phyloP scores from a whole-genome alignment of 2,113 vertebrate species.

The Vanacampus margaritifer region DNA sequence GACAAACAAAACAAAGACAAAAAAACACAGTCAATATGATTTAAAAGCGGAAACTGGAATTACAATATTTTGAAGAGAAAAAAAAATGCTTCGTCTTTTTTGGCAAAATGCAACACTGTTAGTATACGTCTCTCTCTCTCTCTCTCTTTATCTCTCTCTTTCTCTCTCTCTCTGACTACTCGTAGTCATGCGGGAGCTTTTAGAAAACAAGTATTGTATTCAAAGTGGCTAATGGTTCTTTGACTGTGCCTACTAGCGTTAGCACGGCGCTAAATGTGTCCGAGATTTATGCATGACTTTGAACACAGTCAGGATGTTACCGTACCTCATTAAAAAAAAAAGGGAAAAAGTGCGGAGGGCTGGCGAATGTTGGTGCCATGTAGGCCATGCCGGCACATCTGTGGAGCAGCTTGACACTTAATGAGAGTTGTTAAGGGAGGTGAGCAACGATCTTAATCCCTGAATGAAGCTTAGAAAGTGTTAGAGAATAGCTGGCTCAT shows the following conservation, averaged over 20 bases:
- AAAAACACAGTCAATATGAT: too few species aligned
- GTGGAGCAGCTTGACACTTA: conserved; percentile 35
- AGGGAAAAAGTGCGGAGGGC: conserved; percentile 3
- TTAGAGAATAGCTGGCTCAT: not conserved
- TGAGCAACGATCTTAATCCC: not conserved
- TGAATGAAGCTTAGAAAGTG: too few species aligned
- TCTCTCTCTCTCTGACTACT: not conserved
- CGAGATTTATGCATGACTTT: conserved; percentile 37
- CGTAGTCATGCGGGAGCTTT: conserved; percentile 8
- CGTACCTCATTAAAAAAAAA: conserved; percentile 30
- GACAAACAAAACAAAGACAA: too few species aligned
- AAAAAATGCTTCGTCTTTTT: too few species aligned
- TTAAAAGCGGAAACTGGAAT: too few species aligned
- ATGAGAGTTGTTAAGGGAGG: conserved; percentile 20
- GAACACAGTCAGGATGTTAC: conserved; percentile 24
- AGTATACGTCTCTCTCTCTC: too few species aligned
- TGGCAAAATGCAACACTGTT: too few species aligned
- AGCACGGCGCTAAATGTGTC: conserved; percentile 6
- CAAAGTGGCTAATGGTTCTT: not conserved
- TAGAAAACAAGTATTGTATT: not conserved
- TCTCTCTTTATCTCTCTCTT: too few species aligned
- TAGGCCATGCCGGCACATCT: conserved; percentile 22
- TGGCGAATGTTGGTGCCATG: conserved; percentile 13
- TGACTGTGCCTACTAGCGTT: not conserved
- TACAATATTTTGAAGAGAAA: too few species aligned